phyloP scores from a whole-genome alignment of 1,140 invertebrate species.

The Probaryconus sp. region DNA sequence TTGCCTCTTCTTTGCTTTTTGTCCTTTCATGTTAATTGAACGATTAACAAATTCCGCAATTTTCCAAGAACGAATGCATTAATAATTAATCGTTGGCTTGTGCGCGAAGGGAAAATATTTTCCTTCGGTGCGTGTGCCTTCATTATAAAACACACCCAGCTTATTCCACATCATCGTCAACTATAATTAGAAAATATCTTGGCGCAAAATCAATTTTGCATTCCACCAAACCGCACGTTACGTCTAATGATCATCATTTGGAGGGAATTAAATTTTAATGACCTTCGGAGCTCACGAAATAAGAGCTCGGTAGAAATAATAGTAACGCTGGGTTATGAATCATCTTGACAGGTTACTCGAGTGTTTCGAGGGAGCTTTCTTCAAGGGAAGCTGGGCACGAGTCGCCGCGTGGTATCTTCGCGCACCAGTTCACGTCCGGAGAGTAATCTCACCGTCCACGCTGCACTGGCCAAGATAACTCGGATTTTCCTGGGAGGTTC shows the following conservation, averaged over 20 bases:
- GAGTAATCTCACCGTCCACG: constrained; percentile 41
- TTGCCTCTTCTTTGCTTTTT: no score
- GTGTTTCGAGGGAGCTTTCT: no score
- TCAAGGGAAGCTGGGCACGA: no score
- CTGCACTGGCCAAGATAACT: constrained; percentile 52
- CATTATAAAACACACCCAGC: no score
- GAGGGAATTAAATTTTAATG: constrained; percentile 13
- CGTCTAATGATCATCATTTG: constrained; percentile 44
- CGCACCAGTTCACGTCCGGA: constrained; percentile 11
- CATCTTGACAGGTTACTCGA: constrained; percentile 46
- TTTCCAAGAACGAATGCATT: no score
- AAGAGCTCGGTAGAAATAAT: constrained; percentile 2
- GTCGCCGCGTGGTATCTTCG: constrained; percentile 38
- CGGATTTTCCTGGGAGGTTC: constrained; percentile 60
- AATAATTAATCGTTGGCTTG: no score
- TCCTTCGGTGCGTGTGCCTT: no score
- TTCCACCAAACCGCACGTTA: constrained; percentile 18
- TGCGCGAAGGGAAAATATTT: no score
- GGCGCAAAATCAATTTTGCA: constrained; percentile 34
- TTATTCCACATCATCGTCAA: constrained; percentile 12
- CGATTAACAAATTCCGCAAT: no score
- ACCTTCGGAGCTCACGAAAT: constrained; percentile 14
- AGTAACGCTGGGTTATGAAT: constrained; percentile 23
- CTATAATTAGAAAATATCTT: constrained; percentile 38
- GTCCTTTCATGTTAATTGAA: no score